Evolutionary conservation across 23 tunicate genomes (phyloP).

Genomic region (Halocynthia roretzi): DNA sequence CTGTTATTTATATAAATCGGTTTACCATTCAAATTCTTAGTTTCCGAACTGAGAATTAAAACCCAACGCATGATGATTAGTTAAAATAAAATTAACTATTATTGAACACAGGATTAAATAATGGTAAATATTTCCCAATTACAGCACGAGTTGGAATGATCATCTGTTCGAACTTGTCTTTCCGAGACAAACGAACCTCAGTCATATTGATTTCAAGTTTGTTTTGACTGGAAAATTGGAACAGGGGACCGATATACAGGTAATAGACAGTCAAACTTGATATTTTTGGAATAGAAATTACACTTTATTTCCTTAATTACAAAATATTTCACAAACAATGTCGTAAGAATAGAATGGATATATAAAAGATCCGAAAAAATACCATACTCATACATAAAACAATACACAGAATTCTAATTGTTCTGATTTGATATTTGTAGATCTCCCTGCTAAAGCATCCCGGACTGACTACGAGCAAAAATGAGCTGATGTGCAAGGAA

Average conservation of each 20-base stretch:
- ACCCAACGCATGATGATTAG: not conserved
- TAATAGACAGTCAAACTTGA: no score
- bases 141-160: conserved; percentile 2
- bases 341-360: no score
- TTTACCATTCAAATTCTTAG: no score
- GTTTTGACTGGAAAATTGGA: conserved; percentile 5
- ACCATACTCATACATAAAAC: no score
- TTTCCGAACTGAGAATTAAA: not conserved
- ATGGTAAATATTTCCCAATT: not conserved
- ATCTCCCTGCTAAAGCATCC: conserved; percentile 8
- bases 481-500: conserved; percentile 1
- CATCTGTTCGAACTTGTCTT: conserved; percentile 15
- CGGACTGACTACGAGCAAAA: conserved; percentile 9
- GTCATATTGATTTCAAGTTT: conserved; percentile 26
- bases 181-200: conserved; percentile 7
- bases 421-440: not conserved
- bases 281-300: not conserved
- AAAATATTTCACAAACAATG: not conserved
- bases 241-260: conserved; percentile 10
- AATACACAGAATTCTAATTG: no score
- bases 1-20: no score
- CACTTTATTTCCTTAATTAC: not conserved
- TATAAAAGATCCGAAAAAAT: no score
- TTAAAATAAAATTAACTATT: not conserved
- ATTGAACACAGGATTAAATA: not conserved